Evolutionary conservation across 1,140 invertebrate genomes (phyloP), one percentile per base, ranked within the genome.

Genomic region (Ostrea edulis): DNA sequence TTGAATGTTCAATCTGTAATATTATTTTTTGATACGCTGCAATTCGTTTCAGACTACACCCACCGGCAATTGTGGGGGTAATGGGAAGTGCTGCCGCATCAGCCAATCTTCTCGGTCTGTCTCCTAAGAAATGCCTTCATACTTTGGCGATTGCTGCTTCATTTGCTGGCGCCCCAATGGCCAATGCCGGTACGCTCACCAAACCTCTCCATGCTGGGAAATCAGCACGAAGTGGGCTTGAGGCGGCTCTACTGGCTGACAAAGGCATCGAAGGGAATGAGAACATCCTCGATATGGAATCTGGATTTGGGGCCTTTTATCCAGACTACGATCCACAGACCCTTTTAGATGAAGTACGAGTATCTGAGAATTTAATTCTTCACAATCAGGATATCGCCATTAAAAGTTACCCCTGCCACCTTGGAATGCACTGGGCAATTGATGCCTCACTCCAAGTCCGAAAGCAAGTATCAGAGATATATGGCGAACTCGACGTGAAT

Each of bases 341-440:
- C 11, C 54, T 92, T 0, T 54, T 90, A 12, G 84, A 88, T 0
- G 84, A 88, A 53, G 22, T 86, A 54, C 35, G 14, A 22, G 81
- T 62, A 9, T 51, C 86, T 12, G 62, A 88, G 12, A 71, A 91
- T 20, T 87, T 91, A 20, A 82, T 93, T 82, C 90, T 91, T 2
- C 91, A 91, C 77, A 81, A 91, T 17, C 93, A 93, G 82, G 92
- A 93, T 62, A 89, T 93, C 12, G 93, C 93, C 52, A 88, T 93
- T 11, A 93, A 93, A 85, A 86, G 92, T 17, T 93, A 89, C 86
- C 93, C 93, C 0, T 92, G 92, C 71, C 93, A 93, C 88, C 89
- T 93, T 8, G 93, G 92, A 20, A 93, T 93, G 92, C 93, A 93
- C 81, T 93, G 93, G 93, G 92, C 92, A 12, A 93, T 93, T 11